Conservation (phyloP, 53 echinoderm and acorn worm genomes). For the Actinopyga echinites region DNA sequence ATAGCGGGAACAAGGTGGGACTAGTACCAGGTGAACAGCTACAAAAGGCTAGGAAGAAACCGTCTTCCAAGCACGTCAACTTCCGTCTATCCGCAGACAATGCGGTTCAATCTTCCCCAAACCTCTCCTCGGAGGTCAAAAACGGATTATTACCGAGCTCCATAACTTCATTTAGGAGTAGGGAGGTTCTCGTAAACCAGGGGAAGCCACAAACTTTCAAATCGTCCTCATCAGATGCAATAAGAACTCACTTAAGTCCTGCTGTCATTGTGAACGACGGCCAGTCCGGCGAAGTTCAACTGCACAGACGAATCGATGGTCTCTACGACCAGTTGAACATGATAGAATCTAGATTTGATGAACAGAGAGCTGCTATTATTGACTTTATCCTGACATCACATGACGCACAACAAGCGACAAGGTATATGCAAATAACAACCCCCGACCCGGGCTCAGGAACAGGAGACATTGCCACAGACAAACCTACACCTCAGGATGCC, state of each 20-base stretch:
- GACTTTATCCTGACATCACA: conserved; percentile 66
- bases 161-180: neutral
- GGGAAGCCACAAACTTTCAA: neutral
- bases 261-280: neutral
- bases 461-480: neutral
- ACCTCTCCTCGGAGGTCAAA: neutral
- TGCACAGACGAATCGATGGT: conserved; percentile 78
- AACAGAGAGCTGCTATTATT: conserved; percentile 82
- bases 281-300: neutral
- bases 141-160: neutral
- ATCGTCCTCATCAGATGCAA: neutral
- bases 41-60: too few species aligned
- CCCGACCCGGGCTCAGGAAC: neutral
- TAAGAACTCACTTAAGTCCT: conserved; percentile 1
- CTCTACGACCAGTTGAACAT: conserved; percentile 79
- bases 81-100: conserved; percentile 17
- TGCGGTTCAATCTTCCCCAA: neutral
- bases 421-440: neutral
- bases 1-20: neutral
- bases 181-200: neutral
- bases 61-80: conserved; percentile 24
- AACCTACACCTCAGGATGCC: neutral
- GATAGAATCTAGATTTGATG: conserved; percentile 87
- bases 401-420: neutral
- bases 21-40: too few species aligned